Conservation (phyloP, 2,797 vertebrate species). For the Brachyrhaphis roseni region DNA sequence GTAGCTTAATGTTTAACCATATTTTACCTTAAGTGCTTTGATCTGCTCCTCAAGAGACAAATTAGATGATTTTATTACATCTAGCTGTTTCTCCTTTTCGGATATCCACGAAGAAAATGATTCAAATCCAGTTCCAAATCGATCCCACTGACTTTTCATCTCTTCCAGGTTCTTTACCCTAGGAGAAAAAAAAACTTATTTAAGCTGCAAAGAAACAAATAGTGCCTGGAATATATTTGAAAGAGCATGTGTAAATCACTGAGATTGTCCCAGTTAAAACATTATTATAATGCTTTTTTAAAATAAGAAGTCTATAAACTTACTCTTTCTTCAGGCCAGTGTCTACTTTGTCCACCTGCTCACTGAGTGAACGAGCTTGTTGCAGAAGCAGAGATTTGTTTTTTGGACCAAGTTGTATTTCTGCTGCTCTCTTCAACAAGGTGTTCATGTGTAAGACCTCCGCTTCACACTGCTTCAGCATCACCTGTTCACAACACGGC, state of each 20-base stretch:
- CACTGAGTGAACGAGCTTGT: conserved; percentile 86
- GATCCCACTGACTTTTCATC: conserved; percentile 92
- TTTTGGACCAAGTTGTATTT: conserved; percentile 91
- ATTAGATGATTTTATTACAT: conserved; percentile 82
- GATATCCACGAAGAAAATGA: conserved; percentile 91
- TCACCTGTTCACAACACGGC: conserved; percentile 79
- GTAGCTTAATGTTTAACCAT: not conserved
- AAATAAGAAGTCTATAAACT: conserved; percentile 16
- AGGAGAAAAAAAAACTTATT: conserved; percentile 29
- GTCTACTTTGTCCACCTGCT: conserved; percentile 88
- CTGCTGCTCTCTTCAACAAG: conserved; percentile 88
- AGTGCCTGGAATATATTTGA: not conserved
- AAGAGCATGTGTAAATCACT: not conserved
- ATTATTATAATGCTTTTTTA: not conserved
- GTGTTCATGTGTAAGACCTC: conserved; percentile 87
- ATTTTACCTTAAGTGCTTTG: conserved; percentile 86
- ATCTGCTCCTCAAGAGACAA: conserved; percentile 87
- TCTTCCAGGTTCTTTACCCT: conserved; percentile 93
- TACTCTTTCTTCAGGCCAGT: conserved; percentile 92
- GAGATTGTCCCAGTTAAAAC: not conserved
- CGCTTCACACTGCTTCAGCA: conserved; percentile 85
- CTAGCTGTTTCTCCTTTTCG: conserved; percentile 90
- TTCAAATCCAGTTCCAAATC: conserved; percentile 90
- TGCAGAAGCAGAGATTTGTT: conserved; percentile 86
- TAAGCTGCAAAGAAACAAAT: not conserved